Base-by-base conservation (phyloP, 2,113 vertebrate species). In the Catagonus wagneri region DNA sequence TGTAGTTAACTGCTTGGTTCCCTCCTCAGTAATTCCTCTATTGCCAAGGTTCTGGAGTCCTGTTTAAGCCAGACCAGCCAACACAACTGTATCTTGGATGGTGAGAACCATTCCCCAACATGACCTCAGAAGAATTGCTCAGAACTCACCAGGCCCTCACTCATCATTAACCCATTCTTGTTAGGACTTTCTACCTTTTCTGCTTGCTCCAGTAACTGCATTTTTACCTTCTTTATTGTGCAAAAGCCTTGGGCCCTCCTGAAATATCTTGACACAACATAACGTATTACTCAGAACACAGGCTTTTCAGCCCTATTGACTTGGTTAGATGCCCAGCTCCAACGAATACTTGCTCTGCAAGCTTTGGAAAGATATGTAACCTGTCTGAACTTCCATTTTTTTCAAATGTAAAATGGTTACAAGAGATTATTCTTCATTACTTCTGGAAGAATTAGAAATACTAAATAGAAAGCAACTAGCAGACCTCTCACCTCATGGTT, bases 381-480 rank as follows among this genome's bases (percentile, higher is more conserved):
- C 39, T 89, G 83, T n/a, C 52, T 83, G 36, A 80, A 92, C 29
- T 52, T 83, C 13, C n/a, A 27, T 58, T 14, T 71, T 93, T 44
- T 76, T 66, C 34, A 13, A 29, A 17, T 54, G 17, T 72, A 63
- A 72, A 68, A 74, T 89, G 63, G 7, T 89, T 56, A 22, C 34
- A 60, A 69, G 12, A 66, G 60, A 39, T 78, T 17, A 44, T 63
- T 34, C 27, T 61, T 83, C 61, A 72, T 58, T 23, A 39, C 23
- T 87, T 93, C 72, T 65, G 5, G n/a, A 79, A 84, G 50, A 92
- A 92, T 58, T 61, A 65, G 50, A 90, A 93, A 61, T 54, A 25
- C 32, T 52, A 9, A 32, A 1, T 9, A 1, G 29, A 81, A 90
- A 92, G 56, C 13, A 71, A 29, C 36, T 44, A 72, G 20, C 20